These are phyloP conservation scores for Megalonaias nervosa DNA, from an alignment of 1,140 invertebrate genomes.

Conservation along the genomic window DNA sequence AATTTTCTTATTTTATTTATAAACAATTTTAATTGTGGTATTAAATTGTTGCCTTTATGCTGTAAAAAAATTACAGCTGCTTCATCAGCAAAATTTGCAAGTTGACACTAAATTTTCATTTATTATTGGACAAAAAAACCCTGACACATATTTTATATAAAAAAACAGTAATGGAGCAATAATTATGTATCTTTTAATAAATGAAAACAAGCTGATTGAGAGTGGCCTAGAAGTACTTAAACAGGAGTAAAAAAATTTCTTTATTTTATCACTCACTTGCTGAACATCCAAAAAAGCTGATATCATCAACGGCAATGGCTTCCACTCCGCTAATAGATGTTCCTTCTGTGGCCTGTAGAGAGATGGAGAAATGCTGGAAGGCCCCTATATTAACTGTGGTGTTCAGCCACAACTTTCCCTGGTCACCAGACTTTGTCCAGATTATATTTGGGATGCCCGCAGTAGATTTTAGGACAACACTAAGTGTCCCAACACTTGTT, in stretches of 20 bases:
- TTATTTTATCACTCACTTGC: conserved; percentile 34
- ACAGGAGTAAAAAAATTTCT: neutral
- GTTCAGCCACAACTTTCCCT: conserved; percentile 43
- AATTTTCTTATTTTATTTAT: too few species aligned
- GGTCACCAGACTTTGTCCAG: conserved; percentile 36
- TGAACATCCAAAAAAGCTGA: conserved; percentile 48
- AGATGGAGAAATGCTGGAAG: conserved; percentile 33
- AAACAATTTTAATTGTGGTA: too few species aligned
- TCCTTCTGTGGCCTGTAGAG: conserved; percentile 40
- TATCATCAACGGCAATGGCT: conserved; percentile 65
- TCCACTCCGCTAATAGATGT: conserved; percentile 11
- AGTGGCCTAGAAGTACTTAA: too few species aligned
- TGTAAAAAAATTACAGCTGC: too few species aligned
- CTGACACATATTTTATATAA: too few species aligned
- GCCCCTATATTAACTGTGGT: conserved; percentile 29
- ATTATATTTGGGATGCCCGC: neutral
- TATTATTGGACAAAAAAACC: too few species aligned
- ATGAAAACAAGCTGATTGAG: too few species aligned
- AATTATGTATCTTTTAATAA: too few species aligned
- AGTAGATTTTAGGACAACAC: conserved; percentile 37
- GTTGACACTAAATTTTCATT: too few species aligned
- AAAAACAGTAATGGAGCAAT: too few species aligned
- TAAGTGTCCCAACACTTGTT: conserved; percentile 30
- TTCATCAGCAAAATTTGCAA: too few species aligned
- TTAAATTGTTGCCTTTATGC: too few species aligned